Evolutionary conservation across 2,113 vertebrate genomes (phyloP).

Genomic region (Ammospiza nelsoni): DNA sequence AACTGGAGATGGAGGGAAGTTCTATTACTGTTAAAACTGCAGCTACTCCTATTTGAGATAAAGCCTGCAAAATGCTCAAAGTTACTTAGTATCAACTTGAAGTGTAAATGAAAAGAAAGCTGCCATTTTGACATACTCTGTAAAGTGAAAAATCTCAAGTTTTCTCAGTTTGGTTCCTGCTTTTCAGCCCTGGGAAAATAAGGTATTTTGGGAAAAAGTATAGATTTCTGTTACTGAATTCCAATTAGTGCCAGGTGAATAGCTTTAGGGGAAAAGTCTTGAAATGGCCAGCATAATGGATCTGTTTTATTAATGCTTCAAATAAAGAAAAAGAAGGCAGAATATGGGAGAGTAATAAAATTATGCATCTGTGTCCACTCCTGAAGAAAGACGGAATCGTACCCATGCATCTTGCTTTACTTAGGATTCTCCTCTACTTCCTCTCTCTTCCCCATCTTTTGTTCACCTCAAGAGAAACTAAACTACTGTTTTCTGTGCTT

Average conservation of each 20-base stretch:
- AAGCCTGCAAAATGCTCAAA: not conserved
- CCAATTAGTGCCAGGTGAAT: not conserved
- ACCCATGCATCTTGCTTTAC: not conserved
- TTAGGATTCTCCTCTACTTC: not conserved
- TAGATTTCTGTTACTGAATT: not conserved
- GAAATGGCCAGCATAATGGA: not conserved
- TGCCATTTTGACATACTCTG: not conserved
- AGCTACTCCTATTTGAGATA: not conserved
- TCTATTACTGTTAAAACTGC: not conserved
- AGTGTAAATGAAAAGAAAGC: not conserved
- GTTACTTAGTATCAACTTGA: not conserved
- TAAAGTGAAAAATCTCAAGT: not conserved
- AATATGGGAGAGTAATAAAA: not conserved
- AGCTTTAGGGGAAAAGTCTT: not conserved
- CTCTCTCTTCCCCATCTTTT: not conserved
- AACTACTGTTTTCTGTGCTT: not conserved
- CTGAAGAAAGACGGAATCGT: not conserved
- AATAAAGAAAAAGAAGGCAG: not conserved
- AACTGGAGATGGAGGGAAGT: not conserved
- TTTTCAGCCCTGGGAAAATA: not conserved
- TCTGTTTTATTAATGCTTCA: not conserved
- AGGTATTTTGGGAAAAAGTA: not conserved
- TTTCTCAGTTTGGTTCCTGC: not conserved
- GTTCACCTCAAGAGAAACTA: not conserved
- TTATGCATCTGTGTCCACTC: rapidly evolving